These are phyloP conservation scores for Bradypodion ventrale DNA, from an alignment of 2,797 vertebrate genomes.

Conservation along the genomic window DNA sequence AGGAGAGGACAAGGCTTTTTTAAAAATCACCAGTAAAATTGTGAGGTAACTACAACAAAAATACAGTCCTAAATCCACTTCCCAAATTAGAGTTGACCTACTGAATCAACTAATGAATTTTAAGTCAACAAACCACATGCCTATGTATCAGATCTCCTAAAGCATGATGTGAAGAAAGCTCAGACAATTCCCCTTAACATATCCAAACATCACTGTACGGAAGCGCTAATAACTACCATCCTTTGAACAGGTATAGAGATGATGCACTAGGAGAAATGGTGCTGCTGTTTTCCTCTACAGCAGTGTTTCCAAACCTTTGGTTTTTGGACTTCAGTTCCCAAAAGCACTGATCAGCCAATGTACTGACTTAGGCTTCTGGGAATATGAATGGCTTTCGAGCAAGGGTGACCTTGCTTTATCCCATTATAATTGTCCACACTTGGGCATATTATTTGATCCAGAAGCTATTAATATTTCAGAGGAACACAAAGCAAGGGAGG, in stretches of 20 bases:
- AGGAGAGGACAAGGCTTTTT: not conserved
- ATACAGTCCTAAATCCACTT: no score
- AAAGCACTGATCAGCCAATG: no score
- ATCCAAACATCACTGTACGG: not conserved
- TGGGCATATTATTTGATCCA: constrained; percentile 47
- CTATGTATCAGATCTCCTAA: not conserved
- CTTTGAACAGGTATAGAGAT: not conserved
- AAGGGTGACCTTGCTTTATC: no score
- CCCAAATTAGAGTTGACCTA: no score
- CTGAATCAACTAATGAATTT: no score
- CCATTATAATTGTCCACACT: not conserved
- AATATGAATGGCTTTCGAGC: no score
- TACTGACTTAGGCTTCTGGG: no score
- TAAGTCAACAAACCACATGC: not conserved
- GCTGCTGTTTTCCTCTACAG: not conserved
- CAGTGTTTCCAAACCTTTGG: no score
- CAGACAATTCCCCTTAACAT: no score
- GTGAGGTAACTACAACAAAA: not conserved
- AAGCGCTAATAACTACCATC: not conserved
- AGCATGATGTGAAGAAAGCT: no score
- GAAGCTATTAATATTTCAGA: constrained; percentile 40
- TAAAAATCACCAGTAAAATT: not conserved
- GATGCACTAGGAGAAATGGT: not conserved
- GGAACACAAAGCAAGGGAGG: constrained; percentile 42
- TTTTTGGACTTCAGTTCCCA: no score